A percentile compares a stretch with the other conserved stretches of the same genome.
phyloP scores from a whole-genome alignment of 2,888 invertebrate genomes.

The Lordiphosa andalusiaca region DNA sequence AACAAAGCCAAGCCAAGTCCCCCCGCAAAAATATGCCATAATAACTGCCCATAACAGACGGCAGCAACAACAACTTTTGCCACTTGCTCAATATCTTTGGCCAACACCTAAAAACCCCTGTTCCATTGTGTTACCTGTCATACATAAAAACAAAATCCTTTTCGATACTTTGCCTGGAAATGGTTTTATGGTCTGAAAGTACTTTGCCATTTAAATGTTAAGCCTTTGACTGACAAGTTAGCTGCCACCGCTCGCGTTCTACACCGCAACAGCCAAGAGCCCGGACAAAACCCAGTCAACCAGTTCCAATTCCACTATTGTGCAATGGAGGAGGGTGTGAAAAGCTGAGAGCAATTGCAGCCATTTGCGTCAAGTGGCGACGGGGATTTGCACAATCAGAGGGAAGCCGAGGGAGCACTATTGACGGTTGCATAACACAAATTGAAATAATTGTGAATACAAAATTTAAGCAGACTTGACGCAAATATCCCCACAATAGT shows the following conservation, averaged over 20 bases:
- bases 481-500: too few species aligned
- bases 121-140: conserved; percentile 4
- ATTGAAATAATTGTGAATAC: conserved; percentile 3
- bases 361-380: conserved; percentile 38
- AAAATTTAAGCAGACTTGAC: too few species aligned
- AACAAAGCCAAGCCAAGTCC: conserved; percentile 29
- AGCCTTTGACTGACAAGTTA: conserved; percentile 35
- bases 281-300: not conserved
- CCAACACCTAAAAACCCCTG: not conserved
- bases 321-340: conserved; percentile 23
- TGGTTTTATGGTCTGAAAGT: conserved; percentile 11
- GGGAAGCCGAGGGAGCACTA: conserved; percentile 5
- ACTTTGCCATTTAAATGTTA: conserved; percentile 31
- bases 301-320: conserved; percentile 16
- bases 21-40: conserved; percentile 40
- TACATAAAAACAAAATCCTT: conserved; percentile 10
- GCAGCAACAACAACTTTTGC: conserved; percentile 1
- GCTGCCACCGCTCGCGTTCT: conserved; percentile 4
- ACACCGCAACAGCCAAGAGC: not conserved
- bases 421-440: not conserved
- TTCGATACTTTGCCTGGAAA: conserved; percentile 2
- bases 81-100: too few species aligned
- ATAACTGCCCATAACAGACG: conserved; percentile 43
- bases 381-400: conserved; percentile 45
- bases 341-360: conserved; percentile 33